phyloP scores from a whole-genome alignment of 2,888 invertebrate genomes.

The Lagria hirta region DNA sequence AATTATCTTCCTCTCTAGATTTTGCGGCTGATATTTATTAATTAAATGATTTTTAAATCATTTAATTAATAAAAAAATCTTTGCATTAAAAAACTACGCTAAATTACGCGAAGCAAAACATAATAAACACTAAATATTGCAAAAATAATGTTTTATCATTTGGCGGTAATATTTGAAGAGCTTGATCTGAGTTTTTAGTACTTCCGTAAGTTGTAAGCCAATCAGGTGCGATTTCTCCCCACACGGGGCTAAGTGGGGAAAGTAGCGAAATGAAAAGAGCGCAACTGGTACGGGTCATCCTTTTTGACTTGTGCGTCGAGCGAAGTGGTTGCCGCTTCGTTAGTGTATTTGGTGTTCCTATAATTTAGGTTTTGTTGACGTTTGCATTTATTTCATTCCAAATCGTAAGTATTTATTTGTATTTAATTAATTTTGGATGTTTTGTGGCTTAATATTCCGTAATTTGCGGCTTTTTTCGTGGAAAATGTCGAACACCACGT shows the following conservation, averaged over 20 bases:
- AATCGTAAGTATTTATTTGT: constrained; percentile 41
- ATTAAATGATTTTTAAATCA: too few relatives aligned
- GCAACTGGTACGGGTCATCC: constrained; percentile 46
- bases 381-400: constrained; percentile 47
- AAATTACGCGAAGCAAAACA: constrained; percentile 11
- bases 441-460: constrained; percentile 12
- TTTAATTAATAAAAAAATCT: too few relatives aligned
- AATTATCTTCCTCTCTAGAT: too few relatives aligned
- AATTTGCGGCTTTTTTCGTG: constrained; percentile 2
- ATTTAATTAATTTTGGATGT: constrained; percentile 21
- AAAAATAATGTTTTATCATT: constrained; percentile 22
- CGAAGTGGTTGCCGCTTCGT: constrained; percentile 50
- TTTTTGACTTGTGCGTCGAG: constrained; percentile 52
- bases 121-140: constrained; percentile 11
- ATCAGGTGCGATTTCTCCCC: constrained; percentile 5
- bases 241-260: constrained; percentile 18
- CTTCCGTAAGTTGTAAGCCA: constrained; percentile 19
- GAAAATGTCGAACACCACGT: constrained; percentile 45
- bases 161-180: constrained; percentile 10
- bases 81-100: constrained; percentile 5
- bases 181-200: constrained; percentile 3
- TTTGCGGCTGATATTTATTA: too few relatives aligned
- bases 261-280: constrained; percentile 38
- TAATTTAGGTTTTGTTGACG: constrained; percentile 42
- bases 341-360: constrained; percentile 45